A percentile compares a stretch with the other conserved stretches of the same genome.
phyloP scores from a whole-genome alignment of 1,140 invertebrate species.

The Chymomyza costata region DNA sequence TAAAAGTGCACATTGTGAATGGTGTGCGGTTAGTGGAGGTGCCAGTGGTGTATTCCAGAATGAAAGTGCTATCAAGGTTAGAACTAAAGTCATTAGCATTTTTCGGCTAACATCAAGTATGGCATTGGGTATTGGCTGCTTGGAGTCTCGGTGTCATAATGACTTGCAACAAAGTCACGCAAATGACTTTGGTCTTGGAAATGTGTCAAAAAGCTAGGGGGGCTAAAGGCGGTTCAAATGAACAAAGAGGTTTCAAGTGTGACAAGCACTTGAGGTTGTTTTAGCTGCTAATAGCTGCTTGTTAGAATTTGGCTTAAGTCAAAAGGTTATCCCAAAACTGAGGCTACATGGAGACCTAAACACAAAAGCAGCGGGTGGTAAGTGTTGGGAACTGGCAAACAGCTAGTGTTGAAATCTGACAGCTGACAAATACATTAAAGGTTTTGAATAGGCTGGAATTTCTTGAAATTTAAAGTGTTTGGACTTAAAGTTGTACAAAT shows the following conservation, averaged over 20 bases:
- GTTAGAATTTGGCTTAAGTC: slow-evolving; percentile 14
- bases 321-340: too few relatives aligned
- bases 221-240: too few relatives aligned
- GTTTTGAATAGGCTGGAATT: too few relatives aligned
- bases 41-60: slow-evolving; percentile 28
- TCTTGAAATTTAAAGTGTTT: too few relatives aligned
- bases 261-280: slow-evolving; percentile 21
- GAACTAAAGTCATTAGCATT: slow-evolving; percentile 72
- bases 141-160: slow-evolving; percentile 36
- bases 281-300: slow-evolving; percentile 35
- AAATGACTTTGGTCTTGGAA: slow-evolving; percentile 46
- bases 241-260: slow-evolving; percentile 2
- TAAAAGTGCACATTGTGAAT: slow-evolving; percentile 71
- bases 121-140: too few relatives aligned
- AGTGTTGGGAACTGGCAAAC: too few relatives aligned
- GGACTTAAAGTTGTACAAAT: too few relatives aligned
- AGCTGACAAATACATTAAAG: too few relatives aligned
- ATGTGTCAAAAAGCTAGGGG: slow-evolving; percentile 51
- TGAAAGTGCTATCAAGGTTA: slow-evolving; percentile 61
- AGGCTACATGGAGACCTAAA: too few relatives aligned
- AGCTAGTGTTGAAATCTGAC: too few relatives aligned
- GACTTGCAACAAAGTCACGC: slow-evolving; percentile 46
- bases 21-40: too few relatives aligned
- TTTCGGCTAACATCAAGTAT: slow-evolving; percentile 63
- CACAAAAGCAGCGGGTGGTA: too few relatives aligned